A percentile compares a stretch with the other conserved stretches of the same genome.
These are phyloP conservation scores for Cyprinus carpio DNA, from an alignment of 2,113 vertebrate species.

Conservation along the genomic window DNA sequence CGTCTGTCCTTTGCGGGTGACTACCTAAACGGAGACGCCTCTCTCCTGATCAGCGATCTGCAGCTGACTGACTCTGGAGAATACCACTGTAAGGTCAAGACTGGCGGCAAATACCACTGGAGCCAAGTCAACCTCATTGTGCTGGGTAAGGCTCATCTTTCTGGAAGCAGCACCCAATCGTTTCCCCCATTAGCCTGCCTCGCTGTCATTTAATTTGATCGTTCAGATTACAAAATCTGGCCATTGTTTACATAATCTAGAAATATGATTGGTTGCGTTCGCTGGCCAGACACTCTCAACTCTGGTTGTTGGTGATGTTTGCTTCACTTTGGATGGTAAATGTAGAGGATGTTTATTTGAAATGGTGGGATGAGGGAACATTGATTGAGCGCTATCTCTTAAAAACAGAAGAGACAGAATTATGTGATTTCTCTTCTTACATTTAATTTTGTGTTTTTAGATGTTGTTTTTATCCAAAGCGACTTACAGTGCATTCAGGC, in stretches of 20 bases:
- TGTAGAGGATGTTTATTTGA: neutral
- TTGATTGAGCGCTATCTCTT: conserved; percentile 26
- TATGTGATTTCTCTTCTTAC: conserved; percentile 35
- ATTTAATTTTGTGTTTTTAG: no score
- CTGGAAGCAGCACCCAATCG: conserved; percentile 68
- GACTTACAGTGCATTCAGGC: no score
- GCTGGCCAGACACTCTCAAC: neutral
- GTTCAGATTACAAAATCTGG: conserved; percentile 71
- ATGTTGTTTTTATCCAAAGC: no score
- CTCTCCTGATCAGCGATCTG: conserved; percentile 88
- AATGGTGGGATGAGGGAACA: neutral
- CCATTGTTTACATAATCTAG: conserved; percentile 42
- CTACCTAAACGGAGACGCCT: conserved; percentile 90
- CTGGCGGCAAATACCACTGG: conserved; percentile 89
- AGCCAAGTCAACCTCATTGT: conserved; percentile 88
- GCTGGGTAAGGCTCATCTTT: conserved; percentile 80
- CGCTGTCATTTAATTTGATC: conserved; percentile 75
- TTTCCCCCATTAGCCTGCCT: conserved; percentile 72
- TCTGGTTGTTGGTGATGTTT: neutral
- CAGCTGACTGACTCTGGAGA: conserved; percentile 88
- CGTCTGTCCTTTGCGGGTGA: conserved; percentile 91
- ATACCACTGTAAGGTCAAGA: conserved; percentile 96
- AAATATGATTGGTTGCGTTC: conserved; percentile 64
- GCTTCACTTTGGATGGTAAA: neutral
- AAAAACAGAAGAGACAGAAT: conserved; percentile 34